A percentile compares a stretch with the other conserved stretches of the same genome.
Conservation (phyloP, 2,113 vertebrate genomes). For the Polyodon spathula region DNA sequence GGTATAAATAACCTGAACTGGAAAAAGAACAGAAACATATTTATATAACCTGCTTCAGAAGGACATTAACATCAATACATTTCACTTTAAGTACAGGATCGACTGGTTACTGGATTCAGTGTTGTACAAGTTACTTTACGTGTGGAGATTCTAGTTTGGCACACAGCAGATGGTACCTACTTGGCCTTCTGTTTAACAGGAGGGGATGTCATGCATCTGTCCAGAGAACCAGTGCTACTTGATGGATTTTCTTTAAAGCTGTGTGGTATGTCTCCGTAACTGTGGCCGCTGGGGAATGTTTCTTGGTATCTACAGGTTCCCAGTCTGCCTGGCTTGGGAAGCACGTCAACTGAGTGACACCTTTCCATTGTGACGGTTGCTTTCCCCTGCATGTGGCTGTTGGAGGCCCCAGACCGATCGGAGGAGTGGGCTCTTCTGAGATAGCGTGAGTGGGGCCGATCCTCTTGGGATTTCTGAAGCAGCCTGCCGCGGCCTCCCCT, state of each 20-base stretch:
- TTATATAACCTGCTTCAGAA: not conserved
- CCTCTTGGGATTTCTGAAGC: constrained; percentile 38
- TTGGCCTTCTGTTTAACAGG: constrained; percentile 63
- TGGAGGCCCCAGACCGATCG: constrained; percentile 59
- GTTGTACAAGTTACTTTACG: too few species aligned
- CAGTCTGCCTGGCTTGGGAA: constrained; percentile 48
- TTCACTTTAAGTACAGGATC: too few species aligned
- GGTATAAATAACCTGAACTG: constrained; percentile 59
- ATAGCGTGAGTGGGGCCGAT: constrained; percentile 75
- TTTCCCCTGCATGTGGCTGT: constrained; percentile 33
- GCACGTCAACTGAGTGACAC: constrained; percentile 75
- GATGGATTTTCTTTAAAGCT: constrained; percentile 57
- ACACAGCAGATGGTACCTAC: too few species aligned
- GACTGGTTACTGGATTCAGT: too few species aligned
- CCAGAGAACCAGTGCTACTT: constrained; percentile 44
- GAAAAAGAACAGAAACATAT: constrained; percentile 29
- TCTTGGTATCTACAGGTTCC: constrained; percentile 35
- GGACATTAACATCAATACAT: too few species aligned
- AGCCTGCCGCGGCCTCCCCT: constrained; percentile 40
- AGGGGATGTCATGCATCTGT: constrained; percentile 54
- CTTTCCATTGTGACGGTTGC: constrained; percentile 47
- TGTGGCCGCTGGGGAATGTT: constrained; percentile 45
- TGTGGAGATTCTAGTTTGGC: too few species aligned
- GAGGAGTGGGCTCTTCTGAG: constrained; percentile 84
- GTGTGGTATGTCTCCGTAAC: constrained; percentile 43